Evolutionary conservation across 2,113 vertebrate species (phyloP).

Genomic region (Cranoglanis bouderius): DNA sequence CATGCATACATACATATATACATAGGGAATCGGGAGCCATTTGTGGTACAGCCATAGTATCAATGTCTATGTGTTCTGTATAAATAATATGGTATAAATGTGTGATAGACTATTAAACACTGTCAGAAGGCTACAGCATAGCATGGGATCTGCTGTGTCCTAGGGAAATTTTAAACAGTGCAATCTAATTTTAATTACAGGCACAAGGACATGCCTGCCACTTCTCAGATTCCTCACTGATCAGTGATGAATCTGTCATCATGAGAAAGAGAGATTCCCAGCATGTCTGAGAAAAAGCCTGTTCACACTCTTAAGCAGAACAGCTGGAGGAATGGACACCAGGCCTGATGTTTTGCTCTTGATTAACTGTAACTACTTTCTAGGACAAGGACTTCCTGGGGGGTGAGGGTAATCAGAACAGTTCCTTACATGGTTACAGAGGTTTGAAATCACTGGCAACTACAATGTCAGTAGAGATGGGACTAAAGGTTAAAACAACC

Average conservation of each 20-base stretch:
- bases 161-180: neutral
- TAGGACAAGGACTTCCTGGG: neutral
- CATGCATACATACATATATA: neutral
- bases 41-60: neutral
- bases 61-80: no score
- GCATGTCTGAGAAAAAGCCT: neutral
- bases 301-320: neutral
- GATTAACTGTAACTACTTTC: conserved; percentile 1
- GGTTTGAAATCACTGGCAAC: neutral
- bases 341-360: neutral
- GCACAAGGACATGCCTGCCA: neutral
- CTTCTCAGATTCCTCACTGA: conserved; percentile 22
- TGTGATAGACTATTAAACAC: neutral
- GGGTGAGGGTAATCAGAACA: neutral
- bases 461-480: neutral
- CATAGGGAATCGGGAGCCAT: neutral
- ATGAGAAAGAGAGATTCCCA: neutral
- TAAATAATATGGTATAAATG: neutral
- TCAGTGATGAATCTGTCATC: conserved; percentile 30
- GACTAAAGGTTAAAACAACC: neutral
- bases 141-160: neutral
- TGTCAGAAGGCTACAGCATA: neutral
- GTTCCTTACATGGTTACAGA: neutral
- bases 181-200: conserved; percentile 12
- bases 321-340: neutral